Evolutionary conservation across 2,797 vertebrate genomes (phyloP), one percentile per base, ranked within the genome.

Genomic region (Tokudaia tokunoshimensis): DNA sequence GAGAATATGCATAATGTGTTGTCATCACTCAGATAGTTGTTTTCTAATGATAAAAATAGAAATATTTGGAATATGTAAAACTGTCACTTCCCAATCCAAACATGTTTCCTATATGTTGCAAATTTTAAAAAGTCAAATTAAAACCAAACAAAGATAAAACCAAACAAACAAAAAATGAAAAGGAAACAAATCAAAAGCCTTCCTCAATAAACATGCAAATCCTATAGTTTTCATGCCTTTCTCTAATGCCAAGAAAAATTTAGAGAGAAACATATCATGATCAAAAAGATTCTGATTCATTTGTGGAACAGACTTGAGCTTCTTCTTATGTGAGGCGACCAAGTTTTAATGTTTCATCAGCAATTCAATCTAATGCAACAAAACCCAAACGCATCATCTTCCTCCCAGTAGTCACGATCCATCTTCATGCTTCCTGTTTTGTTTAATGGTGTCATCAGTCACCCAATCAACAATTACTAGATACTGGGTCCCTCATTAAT

Each of bases 401-500:
- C 95, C n/a, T 94, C 70, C 57, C 44, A 24, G 37, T 50, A 47
- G 86, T 94, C 83, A 29, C 24, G 44, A 94, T 91, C n/a, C 59
- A 67, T 89, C 95, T 96, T 92, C 95, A 96, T 89, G 91, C 92
- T 97, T 95, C 80, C 91, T 95, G 94, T 97, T 96, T 96, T 74
- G 80, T 63, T 95, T 97, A 97, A 97, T 97, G 86, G 80, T 89
- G 41, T 92, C 97, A 97, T 98, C 96, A 96, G 84, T 97, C 96
- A 98, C 83, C 75, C 89, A 97, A 95, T 97, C 92, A 96, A 91
- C 86, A 94, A 90, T 95, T 97, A 87, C 91, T 94, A 96, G 80
- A 92, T 94, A 70, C 82, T 94, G n/a, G 76, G 74, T 55, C 63
- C 70, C 83, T 93, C 91, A 96, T 97, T 98, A 96, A 94, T 96